Percentiles rank a stretch among this genome's conserved stretches.
These are phyloP conservation scores for Centropristis striata DNA, from an alignment of 2,113 vertebrate genomes.

Conservation along the genomic window DNA sequence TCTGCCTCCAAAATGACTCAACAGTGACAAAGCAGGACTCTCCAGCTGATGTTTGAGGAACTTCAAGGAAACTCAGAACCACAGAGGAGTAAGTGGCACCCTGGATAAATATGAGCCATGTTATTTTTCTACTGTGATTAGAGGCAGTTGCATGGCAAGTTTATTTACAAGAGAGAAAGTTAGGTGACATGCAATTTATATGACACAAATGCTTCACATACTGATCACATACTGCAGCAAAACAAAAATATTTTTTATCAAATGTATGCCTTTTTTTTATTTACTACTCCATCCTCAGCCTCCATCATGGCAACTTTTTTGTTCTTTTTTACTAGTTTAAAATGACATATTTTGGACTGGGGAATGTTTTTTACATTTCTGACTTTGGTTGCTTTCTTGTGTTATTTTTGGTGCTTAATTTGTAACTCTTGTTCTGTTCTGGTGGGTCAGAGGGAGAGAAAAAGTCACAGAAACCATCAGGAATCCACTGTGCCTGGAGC, in stretches of 20 bases:
- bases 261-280: neutral
- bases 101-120: conserved; percentile 12
- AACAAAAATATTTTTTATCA: neutral
- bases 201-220: neutral
- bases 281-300: too few species aligned
- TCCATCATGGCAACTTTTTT: too few species aligned
- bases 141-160: neutral
- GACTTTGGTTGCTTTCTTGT: too few species aligned
- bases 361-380: too few species aligned
- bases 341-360: too few species aligned
- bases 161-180: conserved; percentile 16
- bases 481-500: too few species aligned
- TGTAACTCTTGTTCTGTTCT: too few species aligned
- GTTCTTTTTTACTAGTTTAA: too few species aligned
- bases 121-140: neutral
- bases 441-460: too few species aligned
- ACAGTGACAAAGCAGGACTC: conserved; percentile 63
- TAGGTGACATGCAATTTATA: neutral
- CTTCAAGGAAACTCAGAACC: conserved; percentile 35
- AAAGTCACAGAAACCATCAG: too few species aligned
- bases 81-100: conserved; percentile 8
- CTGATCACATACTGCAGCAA: neutral
- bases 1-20: conserved; percentile 62
- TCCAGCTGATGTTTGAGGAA: conserved; percentile 54
- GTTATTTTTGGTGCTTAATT: too few species aligned